These are phyloP conservation scores for Corythornis vintsioides DNA, from an alignment of 2,113 vertebrate species.

Conservation along the genomic window DNA sequence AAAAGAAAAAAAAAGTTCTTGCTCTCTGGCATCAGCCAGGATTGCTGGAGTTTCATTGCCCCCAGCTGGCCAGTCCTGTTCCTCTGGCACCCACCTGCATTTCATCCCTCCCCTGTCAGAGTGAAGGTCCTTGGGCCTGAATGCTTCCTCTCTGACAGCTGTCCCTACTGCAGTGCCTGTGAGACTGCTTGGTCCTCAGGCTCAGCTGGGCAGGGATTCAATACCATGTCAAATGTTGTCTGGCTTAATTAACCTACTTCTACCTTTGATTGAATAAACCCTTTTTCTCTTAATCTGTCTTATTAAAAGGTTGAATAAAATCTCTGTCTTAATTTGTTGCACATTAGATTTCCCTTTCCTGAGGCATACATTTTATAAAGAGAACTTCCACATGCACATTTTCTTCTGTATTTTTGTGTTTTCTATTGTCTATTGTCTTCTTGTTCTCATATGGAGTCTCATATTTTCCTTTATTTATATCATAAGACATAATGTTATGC, in stretches of 20 bases:
- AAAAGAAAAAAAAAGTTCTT: not conserved
- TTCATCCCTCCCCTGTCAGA: not conserved
- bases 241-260: conserved; percentile 29
- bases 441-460: not conserved
- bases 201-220: not conserved
- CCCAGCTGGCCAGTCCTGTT: conserved; percentile 30
- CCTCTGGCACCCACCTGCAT: not conserved
- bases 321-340: not conserved
- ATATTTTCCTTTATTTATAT: not conserved
- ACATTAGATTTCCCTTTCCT: not conserved
- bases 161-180: not conserved
- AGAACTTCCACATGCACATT: rapidly evolving
- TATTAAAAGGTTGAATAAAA: conserved; percentile 20
- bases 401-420: not conserved
- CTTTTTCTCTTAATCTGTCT: not conserved
- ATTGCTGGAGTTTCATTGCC: conserved; percentile 51
- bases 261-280: not conserved
- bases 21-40: not conserved
- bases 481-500: not conserved
- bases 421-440: not conserved
- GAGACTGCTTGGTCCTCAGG: not conserved
- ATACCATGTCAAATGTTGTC: not conserved
- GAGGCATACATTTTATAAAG: not conserved
- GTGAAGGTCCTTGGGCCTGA: not conserved
- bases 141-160: not conserved